Conservation (phyloP, 2,113 vertebrate species). For the Phodopus roborovskii region DNA sequence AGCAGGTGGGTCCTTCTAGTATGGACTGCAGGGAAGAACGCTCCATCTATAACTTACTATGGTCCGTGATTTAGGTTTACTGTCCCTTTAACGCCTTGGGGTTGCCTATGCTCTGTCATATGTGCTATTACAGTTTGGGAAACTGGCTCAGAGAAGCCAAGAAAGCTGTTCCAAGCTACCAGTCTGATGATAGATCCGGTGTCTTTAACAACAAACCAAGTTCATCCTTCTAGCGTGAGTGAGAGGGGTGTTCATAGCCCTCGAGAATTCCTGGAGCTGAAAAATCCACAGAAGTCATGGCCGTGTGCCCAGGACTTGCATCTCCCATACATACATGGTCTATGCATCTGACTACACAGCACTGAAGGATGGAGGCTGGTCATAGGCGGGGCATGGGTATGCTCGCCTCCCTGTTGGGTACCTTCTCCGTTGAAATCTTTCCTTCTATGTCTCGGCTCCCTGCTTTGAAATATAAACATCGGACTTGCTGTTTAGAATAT, state of each 20-base stretch:
- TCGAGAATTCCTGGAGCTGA: background rate
- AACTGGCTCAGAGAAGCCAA: slow-evolving; percentile 1
- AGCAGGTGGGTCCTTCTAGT: background rate
- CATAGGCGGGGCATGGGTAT: too few relatives aligned
- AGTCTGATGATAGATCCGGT: background rate
- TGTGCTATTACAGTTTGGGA: background rate
- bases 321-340: background rate
- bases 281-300: background rate
- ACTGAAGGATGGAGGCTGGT: background rate
- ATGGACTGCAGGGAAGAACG: background rate
- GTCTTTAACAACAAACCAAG: background rate
- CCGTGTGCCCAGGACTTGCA: background rate
- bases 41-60: background rate
- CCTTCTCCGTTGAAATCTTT: background rate
- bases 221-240: background rate
- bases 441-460: background rate
- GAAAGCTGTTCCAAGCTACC: background rate
- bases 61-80: too few relatives aligned
- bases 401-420: background rate
- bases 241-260: background rate
- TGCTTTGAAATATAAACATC: background rate
- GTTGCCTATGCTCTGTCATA: background rate
- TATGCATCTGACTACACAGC: background rate
- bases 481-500: background rate
- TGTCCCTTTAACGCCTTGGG: background rate